These are phyloP conservation scores for Myopa testacea DNA, from an alignment of 2,888 invertebrate species.

Conservation along the genomic window DNA sequence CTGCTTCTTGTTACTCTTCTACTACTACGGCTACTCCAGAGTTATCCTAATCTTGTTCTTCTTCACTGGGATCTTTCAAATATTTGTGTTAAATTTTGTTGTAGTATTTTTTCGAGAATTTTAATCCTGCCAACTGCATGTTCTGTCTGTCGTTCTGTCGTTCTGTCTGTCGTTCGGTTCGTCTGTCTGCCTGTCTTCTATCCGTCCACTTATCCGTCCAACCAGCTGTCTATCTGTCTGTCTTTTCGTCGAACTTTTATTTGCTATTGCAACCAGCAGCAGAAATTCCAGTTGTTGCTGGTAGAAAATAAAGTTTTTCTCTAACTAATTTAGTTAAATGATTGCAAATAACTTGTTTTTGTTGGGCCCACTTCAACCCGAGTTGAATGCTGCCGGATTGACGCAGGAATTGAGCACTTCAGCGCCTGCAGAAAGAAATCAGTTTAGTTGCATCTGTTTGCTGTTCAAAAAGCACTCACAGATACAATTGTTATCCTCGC, in stretches of 20 bases:
- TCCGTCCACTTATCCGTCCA: neutral
- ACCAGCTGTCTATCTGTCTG: neutral
- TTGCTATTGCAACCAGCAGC: constrained; percentile 8
- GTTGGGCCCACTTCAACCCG: neutral
- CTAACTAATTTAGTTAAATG: constrained; percentile 30
- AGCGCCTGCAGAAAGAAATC: too few relatives aligned
- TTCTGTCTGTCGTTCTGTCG: neutral
- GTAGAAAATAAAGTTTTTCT: constrained; percentile 15
- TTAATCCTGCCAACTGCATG: too few relatives aligned
- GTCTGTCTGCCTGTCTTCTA: neutral
- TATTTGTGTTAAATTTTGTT: neutral
- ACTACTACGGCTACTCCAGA: neutral
- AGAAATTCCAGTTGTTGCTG: neutral
- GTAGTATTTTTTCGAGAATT: neutral
- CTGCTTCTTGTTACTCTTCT: neutral
- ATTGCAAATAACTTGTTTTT: constrained; percentile 27
- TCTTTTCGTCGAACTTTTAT: neutral
- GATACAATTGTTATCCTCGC: too few relatives aligned
- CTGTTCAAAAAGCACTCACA: too few relatives aligned
- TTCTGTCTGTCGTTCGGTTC: neutral
- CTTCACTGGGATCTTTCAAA: neutral
- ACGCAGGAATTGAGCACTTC: neutral
- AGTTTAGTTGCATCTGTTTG: too few relatives aligned
- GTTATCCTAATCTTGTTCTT: too few relatives aligned
- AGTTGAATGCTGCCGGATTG: constrained; percentile 16